Evolutionary conservation across 2,888 invertebrate genomes (phyloP).

Genomic region (Agonopterix arenella): DNA sequence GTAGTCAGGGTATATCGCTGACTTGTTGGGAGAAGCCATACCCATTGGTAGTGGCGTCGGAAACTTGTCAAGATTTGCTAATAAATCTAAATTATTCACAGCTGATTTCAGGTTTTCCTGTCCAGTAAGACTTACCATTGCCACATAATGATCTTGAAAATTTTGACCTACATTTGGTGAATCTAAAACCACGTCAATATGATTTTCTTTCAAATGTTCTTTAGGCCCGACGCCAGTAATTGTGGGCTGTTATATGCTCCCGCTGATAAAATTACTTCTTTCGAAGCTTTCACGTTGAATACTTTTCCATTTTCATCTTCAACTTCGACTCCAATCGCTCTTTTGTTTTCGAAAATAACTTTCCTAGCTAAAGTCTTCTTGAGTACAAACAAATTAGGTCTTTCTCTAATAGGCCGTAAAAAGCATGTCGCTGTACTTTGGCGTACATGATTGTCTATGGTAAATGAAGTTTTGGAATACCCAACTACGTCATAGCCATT

Average conservation of each 20-base stretch:
- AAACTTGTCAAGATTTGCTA: too few relatives aligned
- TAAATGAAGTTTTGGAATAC: neutral
- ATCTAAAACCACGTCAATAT: neutral
- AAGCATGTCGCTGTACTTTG: conserved; percentile 26
- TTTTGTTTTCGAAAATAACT: conserved; percentile 32
- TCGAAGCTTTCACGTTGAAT: neutral
- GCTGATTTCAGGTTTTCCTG: too few relatives aligned
- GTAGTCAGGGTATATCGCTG: conserved; percentile 37
- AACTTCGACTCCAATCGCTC: neutral
- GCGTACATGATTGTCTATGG: neutral
- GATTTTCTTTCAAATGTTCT: neutral
- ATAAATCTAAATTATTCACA: too few relatives aligned
- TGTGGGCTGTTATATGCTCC: neutral
- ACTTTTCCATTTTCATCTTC: conserved; percentile 3
- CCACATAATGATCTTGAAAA: neutral
- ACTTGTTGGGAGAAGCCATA: conserved; percentile 29
- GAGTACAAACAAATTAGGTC: conserved; percentile 71
- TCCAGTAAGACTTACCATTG: neutral
- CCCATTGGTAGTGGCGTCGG: conserved; percentile 22
- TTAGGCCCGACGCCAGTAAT: neutral
- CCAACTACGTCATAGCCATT: neutral
- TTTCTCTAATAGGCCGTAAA: conserved; percentile 14
- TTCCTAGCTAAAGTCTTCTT: conserved; percentile 23
- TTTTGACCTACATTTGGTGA: neutral
- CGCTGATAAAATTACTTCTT: conserved; percentile 6